Percentiles rank a stretch among this genome's conserved stretches.
These are phyloP conservation scores for Tipula lateralis DNA, from an alignment of 2,888 invertebrate species.

Conservation along the genomic window DNA sequence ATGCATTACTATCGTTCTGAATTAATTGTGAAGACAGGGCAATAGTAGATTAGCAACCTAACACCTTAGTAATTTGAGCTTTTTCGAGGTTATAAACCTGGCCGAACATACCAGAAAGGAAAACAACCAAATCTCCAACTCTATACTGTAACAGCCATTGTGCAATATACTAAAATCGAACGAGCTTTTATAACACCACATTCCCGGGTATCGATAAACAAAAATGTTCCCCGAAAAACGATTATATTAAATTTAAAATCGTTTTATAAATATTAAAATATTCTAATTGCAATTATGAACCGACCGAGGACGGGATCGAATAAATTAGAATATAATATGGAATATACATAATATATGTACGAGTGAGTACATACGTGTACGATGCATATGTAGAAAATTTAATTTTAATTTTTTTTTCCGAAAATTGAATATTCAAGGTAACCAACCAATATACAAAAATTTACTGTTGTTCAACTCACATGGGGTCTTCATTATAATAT, in stretches of 20 bases:
- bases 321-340: background rate
- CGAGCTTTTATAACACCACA: background rate
- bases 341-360: background rate
- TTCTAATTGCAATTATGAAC: constrained; percentile 11
- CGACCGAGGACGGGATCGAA: background rate
- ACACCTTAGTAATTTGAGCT: too few relatives aligned
- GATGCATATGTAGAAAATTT: background rate
- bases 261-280: background rate
- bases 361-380: background rate
- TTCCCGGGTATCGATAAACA: background rate
- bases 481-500: background rate
- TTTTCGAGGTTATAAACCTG: too few relatives aligned
- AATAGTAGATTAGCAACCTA: too few relatives aligned
- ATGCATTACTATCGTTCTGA: too few relatives aligned
- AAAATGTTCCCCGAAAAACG: background rate
- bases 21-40: too few relatives aligned
- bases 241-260: background rate
- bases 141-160: too few relatives aligned
- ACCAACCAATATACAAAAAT: background rate
- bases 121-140: too few relatives aligned
- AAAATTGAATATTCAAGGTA: constrained; percentile 11
- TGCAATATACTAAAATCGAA: too few relatives aligned
- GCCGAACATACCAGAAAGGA: too few relatives aligned
- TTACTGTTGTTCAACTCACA: background rate
- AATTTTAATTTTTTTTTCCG: too few relatives aligned